These are phyloP conservation scores for Microvelia longipes DNA, from an alignment of 1,140 invertebrate genomes.

Conservation along the genomic window DNA sequence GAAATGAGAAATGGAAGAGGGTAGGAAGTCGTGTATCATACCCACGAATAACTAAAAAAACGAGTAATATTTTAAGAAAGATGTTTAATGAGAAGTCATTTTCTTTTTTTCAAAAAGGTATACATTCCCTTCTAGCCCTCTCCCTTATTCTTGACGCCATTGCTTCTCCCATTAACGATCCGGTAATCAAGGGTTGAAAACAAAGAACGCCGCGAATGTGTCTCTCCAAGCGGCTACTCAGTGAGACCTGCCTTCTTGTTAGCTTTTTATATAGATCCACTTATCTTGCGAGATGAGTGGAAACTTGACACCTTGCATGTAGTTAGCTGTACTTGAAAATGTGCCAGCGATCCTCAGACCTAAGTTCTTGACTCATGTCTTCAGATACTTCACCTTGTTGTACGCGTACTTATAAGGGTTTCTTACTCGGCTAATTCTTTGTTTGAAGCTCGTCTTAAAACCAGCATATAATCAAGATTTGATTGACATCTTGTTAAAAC, in stretches of 20 bases:
- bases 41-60: too few species aligned
- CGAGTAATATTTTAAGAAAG: not conserved
- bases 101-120: not conserved
- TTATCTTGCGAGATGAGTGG: not conserved
- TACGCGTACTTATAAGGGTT: too few species aligned
- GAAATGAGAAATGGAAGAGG: too few species aligned
- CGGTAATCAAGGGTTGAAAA: not conserved
- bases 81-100: not conserved
- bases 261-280: not conserved
- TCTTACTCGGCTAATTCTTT: too few species aligned
- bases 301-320: not conserved
- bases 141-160: not conserved
- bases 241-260: not conserved
- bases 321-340: too few species aligned
- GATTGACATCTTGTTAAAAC: too few species aligned
- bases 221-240: not conserved
- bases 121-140: not conserved
- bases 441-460: too few species aligned
- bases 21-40: too few species aligned
- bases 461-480: too few species aligned
- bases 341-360: too few species aligned
- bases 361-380: too few species aligned
- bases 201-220: not conserved
- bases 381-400: too few species aligned
- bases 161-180: not conserved